These are phyloP conservation scores for Pharmacophagus antenor DNA, from an alignment of 2,888 invertebrate species.

Conservation along the genomic window DNA sequence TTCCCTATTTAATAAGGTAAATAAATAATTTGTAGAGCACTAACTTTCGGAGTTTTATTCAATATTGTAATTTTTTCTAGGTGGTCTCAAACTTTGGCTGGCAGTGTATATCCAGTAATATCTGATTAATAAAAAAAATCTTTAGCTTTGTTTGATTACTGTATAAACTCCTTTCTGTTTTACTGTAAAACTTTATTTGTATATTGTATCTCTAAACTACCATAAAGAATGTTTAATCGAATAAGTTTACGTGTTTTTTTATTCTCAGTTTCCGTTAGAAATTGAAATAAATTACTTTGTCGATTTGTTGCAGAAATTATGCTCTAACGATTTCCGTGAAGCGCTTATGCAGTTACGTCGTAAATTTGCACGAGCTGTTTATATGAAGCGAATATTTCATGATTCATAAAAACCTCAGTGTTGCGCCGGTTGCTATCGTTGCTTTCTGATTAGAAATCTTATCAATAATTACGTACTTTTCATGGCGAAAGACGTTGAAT, in stretches of 20 bases:
- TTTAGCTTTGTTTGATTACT: neutral
- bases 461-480: neutral
- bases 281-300: neutral
- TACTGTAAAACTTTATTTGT: neutral
- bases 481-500: neutral
- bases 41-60: too few species aligned
- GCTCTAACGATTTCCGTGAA: constrained; percentile 19
- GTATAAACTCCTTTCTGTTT: neutral
- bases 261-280: neutral
- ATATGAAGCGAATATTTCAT: constrained; percentile 16
- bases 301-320: neutral
- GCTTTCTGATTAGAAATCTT: constrained; percentile 4
- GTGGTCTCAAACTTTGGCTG: too few species aligned
- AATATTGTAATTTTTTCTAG: too few species aligned
- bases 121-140: too few species aligned
- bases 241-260: neutral
- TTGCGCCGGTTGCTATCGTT: neutral
- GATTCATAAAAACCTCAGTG: constrained; percentile 18
- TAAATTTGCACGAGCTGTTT: constrained; percentile 22
- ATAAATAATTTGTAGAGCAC: too few species aligned
- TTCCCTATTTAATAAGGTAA: too few species aligned
- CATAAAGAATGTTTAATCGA: neutral
- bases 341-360: constrained; percentile 4
- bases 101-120: too few species aligned
- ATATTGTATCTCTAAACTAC: neutral